Evolutionary conservation across 2,888 invertebrate species (phyloP).

Genomic region (Diaphora mendica): DNA sequence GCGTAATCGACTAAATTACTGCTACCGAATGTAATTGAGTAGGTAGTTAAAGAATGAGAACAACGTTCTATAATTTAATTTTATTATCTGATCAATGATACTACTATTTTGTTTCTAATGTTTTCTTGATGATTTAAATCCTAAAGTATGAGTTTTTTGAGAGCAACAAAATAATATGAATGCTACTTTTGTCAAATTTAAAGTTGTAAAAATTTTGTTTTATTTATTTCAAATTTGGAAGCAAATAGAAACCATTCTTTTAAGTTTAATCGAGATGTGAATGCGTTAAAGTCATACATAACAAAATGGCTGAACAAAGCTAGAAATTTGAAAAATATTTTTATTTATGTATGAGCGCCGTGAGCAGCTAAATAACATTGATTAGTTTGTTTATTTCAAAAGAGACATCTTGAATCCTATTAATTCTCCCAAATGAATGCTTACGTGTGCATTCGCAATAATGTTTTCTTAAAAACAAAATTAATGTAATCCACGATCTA

Average conservation of each 20-base stretch:
- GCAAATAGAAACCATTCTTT: too few species aligned
- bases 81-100: conserved; percentile 20
- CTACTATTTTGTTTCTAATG: background rate
- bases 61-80: conserved; percentile 13
- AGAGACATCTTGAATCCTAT: background rate
- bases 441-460: background rate
- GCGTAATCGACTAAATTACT: conserved; percentile 16
- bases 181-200: background rate
- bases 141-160: background rate
- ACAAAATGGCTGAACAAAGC: background rate
- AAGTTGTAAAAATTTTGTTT: background rate
- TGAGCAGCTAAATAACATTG: background rate
- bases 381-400: background rate
- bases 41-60: conserved; percentile 21
- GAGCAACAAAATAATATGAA: background rate
- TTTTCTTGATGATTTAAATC: conserved; percentile 6
- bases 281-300: too few species aligned
- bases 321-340: background rate
- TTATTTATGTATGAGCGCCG: background rate
- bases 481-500: background rate
- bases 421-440: background rate
- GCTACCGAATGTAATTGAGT: conserved; percentile 3
- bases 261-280: too few species aligned
- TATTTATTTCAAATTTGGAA: background rate
- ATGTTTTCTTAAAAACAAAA: background rate